Base-by-base conservation (phyloP, 1,140 invertebrate species). In the Atta texana region DNA sequence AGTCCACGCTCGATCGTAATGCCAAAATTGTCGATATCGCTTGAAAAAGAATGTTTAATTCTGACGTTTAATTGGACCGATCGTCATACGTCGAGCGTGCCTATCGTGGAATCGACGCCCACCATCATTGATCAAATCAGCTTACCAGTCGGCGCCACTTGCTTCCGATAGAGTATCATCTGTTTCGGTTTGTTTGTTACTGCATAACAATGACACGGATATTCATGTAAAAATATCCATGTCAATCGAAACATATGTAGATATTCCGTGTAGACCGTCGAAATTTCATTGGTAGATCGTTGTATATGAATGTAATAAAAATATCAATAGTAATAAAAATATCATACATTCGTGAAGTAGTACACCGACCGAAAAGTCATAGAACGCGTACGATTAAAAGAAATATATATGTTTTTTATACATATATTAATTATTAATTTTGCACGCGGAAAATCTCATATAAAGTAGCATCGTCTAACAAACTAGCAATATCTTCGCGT, bases 81-180 rank as follows among this genome's bases (percentile, higher is more conserved):
- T 87, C 89, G 44, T 85, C 34, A 69, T 71, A 55, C 28, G 34
- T 87, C 71, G 78, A 89, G 69, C 77, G 74, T 78, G 55, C 34
- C 77, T 39, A 72, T 81, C 80, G 61, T 49, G 49, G 44, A 74
- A 81, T 31, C 66, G 63, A 39, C 34, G 34, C 34, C 63, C 75
- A 49, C 39, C 69, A 59, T 88, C 87, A 77, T 53, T 71, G 72
- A 63, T 76, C 77, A 75, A 81, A 85, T 87, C 63, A 85, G 75
- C 51, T 84, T 78, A 59, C 80, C 68, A 69, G 49, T 87, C 61
- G 59, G 59, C 74, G 80, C 86, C 86, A 75, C 89, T 90, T 88
- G 89, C 81, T 91, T 74, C 89, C 88, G 85, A 90, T 53, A 6
- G 44, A 21, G 5, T 66, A 85, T 64, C 49, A 64, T 66, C 21